Conservation (phyloP, 2,888 invertebrate genomes). For the Drosophila gaucha region DNA sequence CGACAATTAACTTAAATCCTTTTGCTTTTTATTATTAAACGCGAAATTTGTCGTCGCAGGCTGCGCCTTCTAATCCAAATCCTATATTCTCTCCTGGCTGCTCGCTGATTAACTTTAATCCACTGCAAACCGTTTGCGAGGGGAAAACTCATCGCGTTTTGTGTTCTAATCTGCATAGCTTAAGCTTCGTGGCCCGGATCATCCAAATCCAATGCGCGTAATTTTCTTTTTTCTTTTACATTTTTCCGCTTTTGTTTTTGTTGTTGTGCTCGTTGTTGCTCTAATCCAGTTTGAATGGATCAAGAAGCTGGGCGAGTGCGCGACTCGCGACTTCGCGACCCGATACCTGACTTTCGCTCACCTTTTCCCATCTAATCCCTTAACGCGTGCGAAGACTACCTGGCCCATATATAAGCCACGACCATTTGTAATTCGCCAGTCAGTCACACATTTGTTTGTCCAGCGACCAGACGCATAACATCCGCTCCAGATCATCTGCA, state of each 20-base stretch:
- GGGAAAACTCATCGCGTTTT: conserved; percentile 59
- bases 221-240: conserved; percentile 27
- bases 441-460: conserved; percentile 51
- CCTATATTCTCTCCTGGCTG: conserved; percentile 14
- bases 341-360: conserved; percentile 67
- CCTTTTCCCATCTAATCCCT: conserved; percentile 67
- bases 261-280: conserved; percentile 25
- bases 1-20: conserved; percentile 70
- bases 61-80: conserved; percentile 27
- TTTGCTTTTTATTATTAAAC: conserved; percentile 72
- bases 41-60: conserved; percentile 29
- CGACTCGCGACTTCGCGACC: conserved; percentile 51
- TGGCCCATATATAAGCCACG: conserved; percentile 57
- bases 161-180: conserved; percentile 70
- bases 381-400: conserved; percentile 65
- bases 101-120: conserved; percentile 61
- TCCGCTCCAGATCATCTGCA: conserved; percentile 8
- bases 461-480: conserved; percentile 46
- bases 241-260: conserved; percentile 13
- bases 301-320: conserved; percentile 42
- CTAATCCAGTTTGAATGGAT: conserved; percentile 75
- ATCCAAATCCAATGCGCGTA: conserved; percentile 67
- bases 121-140: conserved; percentile 38
- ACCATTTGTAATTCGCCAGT: conserved; percentile 40
- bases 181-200: conserved; percentile 68